These are phyloP conservation scores for Nothura maculosa DNA, from an alignment of 2,797 vertebrate species.

Conservation along the genomic window DNA sequence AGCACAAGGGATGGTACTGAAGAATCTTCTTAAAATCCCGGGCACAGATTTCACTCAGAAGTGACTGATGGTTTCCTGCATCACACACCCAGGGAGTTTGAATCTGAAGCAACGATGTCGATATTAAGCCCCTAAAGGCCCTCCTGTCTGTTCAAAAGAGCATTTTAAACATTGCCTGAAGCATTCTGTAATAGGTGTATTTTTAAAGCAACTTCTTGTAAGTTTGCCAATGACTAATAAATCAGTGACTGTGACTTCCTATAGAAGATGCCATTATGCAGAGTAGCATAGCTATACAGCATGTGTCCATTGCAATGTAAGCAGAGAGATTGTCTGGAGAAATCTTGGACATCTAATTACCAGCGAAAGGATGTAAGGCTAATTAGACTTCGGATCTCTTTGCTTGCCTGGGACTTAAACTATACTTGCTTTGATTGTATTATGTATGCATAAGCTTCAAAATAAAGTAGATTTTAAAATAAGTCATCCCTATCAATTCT, in stretches of 20 bases:
- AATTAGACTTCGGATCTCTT: neutral
- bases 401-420: neutral
- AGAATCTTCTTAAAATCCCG: neutral
- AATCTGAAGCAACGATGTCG: conserved; percentile 53
- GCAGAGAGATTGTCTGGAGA: neutral
- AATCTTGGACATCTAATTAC: neutral
- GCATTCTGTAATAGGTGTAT: conserved; percentile 39
- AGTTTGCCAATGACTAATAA: conserved; percentile 39
- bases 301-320: neutral
- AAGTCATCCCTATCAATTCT: neutral
- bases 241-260: neutral
- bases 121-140: conserved; percentile 24
- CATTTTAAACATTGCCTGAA: conserved; percentile 41
- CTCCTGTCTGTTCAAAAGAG: conserved; percentile 56
- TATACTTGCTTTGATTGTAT: neutral
- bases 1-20: neutral
- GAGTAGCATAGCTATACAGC: neutral
- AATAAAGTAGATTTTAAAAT: neutral
- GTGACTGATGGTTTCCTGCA: neutral
- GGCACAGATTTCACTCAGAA: neutral
- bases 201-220: conserved; percentile 49
- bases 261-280: neutral
- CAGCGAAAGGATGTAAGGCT: neutral
- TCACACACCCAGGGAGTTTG: neutral
- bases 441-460: neutral